Base-by-base conservation (phyloP, 2,113 vertebrate species). In the Apeltes quadracus region DNA sequence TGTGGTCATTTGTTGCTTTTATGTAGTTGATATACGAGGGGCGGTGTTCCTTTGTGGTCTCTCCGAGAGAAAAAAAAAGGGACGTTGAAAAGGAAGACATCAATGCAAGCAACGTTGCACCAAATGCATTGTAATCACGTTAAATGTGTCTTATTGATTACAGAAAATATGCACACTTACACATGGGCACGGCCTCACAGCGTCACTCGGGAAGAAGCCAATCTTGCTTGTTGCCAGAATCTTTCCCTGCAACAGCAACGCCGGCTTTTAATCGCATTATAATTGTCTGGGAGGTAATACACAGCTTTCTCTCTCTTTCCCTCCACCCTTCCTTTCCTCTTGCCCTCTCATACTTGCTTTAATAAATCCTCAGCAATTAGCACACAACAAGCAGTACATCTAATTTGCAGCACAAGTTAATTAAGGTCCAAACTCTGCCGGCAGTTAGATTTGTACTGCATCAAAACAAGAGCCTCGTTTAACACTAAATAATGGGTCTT, bases 181-280 rank as follows among this genome's bases (percentile, higher is more conserved):
- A 90, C 97, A 97, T 4, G 97, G 97, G 69, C 93, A 95, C 13
- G 97, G 97, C 84, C 95, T 96, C 68, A 99, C 97, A 59, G 94
- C 93, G 32, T 96, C 95, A 81, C 96, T 97, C 66, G 97, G 97
- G 89, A 99, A 99, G 92, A 95, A 97, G 88, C 97, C 97, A 87
- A 94, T 93, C 81, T 96, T 96, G 92, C 94, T 94, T 51, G 95
- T 96, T 62, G 91, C 89, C 87, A 95, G 88, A 84, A 96, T 96
- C 93, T 92, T 95, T 75, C 97, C 97, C 97, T 99, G 91, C 56
- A 86, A 91, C 50, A 63, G 73, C 78, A 87, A 85, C 70, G 85
- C 70, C n/a, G 61, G 74, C 66, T 88, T 89, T 93, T 90, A 89
- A 88, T 87, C 76, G 74, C 68, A 77, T 69, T 58, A 88, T 66